Base-by-base conservation (phyloP, 2,888 invertebrate genomes). In the Apomyelois bistriatella region DNA sequence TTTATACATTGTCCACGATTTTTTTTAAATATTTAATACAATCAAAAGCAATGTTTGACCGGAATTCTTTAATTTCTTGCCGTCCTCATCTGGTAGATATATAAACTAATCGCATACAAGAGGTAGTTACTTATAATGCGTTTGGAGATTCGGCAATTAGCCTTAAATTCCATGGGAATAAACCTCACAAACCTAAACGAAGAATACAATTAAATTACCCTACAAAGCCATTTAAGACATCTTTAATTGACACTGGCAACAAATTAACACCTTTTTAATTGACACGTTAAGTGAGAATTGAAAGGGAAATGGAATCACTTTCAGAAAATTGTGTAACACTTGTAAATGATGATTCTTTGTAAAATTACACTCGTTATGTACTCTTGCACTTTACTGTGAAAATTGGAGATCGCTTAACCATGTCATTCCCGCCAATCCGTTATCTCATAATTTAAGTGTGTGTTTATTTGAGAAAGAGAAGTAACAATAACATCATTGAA, bases 191-290 rank as follows among this genome's bases (percentile, higher is more conserved):
- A 38, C 1, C 4, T 13, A 7, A 38, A 38, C 5, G 37, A 13
- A 15, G 41, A 37, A 42, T 42, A 38, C 36, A 43, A 55, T 40
- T 49, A 38, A 52, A 53, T 41, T 47, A 22, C 2, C 22, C 22
- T 41, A 42, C 43, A 48, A 13, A 50, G 53, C 32, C 54, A 56
- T 56, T 55, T 50, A 53, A 28, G 37, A 16, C 35, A 16, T 22
- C 32, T 8, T 36, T 57, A 57, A 57, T 59, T 55, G 55, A 47
- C 46, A 28, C 53, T 52, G 55, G 53, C 56, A 48, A 49, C 47
- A 12, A 49, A 40, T 38, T 52, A 35, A 52, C 52, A 53, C 51
- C 32, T 15, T 48, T 56, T 54, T 60, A 60, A 58, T 60, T 58
- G 52, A 49, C 47, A 55, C 48, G 48, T 53, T 49, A 30, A 53